Percentiles rank a stretch among this genome's conserved stretches.
phyloP scores from a whole-genome alignment of 2,797 vertebrate species.

The Triplophysa yarkandensis region DNA sequence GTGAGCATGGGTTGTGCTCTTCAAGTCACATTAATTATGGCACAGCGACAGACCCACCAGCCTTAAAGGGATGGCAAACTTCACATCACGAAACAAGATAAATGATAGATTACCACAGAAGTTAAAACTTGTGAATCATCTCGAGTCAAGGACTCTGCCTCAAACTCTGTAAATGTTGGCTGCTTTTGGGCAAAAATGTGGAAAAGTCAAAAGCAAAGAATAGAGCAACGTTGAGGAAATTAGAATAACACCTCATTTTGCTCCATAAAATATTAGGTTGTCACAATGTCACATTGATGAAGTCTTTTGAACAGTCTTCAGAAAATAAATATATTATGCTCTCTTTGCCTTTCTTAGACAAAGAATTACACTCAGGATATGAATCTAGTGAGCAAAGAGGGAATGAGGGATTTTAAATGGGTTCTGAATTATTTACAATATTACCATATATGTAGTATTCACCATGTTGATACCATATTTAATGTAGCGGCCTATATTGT shows the following conservation, averaged over 20 bases:
- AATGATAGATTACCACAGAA: slow-evolving; percentile 44
- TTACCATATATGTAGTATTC: too few species aligned
- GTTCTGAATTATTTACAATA: too few species aligned
- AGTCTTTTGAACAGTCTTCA: too few species aligned
- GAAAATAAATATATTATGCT: too few species aligned
- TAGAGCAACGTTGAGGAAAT: background rate
- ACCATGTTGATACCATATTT: too few species aligned
- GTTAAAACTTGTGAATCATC: slow-evolving; percentile 51
- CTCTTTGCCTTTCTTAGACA: too few species aligned
- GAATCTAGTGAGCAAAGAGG: too few species aligned
- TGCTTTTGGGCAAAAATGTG: background rate
- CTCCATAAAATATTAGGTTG: background rate
- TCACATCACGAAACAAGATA: slow-evolving; percentile 44
- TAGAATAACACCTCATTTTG: background rate
- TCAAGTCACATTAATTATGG: slow-evolving; percentile 59
- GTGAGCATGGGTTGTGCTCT: slow-evolving; percentile 48
- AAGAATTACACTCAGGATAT: too few species aligned
- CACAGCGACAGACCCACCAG: slow-evolving; percentile 29
- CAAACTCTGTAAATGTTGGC: slow-evolving; percentile 34
- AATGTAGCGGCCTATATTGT: too few species aligned
- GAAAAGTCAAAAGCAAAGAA: background rate
- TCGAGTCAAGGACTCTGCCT: slow-evolving; percentile 42
- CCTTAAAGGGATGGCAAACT: slow-evolving; percentile 37
- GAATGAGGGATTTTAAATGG: too few species aligned
- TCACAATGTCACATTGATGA: too few species aligned